phyloP scores from a whole-genome alignment of 2,113 vertebrate genomes.

The Eptesicus fuscus region DNA sequence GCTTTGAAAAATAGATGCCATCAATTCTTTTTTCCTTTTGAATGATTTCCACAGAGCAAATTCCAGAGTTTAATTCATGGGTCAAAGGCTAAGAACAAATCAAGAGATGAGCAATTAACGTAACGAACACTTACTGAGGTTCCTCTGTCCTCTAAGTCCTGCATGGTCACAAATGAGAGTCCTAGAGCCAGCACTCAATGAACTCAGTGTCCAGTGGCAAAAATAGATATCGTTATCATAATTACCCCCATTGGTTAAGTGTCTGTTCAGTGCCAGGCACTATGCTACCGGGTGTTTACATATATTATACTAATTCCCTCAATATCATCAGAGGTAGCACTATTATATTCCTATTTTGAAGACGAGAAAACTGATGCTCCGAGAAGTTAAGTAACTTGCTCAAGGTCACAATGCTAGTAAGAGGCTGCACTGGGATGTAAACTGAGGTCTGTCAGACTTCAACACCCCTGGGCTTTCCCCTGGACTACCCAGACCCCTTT shows the following conservation, averaged over 20 bases:
- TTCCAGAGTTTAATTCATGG: neutral
- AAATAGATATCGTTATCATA: neutral
- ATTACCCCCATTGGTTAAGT: neutral
- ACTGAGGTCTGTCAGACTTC: neutral
- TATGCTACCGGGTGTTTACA: neutral
- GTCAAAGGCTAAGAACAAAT: neutral
- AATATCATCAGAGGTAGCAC: neutral
- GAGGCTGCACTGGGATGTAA: neutral
- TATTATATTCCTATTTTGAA: neutral
- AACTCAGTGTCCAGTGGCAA: neutral
- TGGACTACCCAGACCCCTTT: neutral
- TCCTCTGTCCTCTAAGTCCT: neutral
- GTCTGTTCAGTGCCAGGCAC: neutral
- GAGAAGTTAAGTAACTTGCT: neutral
- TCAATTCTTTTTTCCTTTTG: slow-evolving; percentile 5
- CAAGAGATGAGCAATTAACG: neutral
- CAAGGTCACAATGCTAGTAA: neutral
- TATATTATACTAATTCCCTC: neutral
- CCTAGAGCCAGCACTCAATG: neutral
- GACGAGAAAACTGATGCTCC: neutral
- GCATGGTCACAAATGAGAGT: neutral
- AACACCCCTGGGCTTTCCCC: neutral
- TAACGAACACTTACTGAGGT: neutral
- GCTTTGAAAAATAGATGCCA: neutral
- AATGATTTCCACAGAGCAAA: neutral